Evolutionary conservation across 2,797 vertebrate species (phyloP), one percentile per base, ranked within the genome.

Genomic region (Chiloscyllium punctatum): DNA sequence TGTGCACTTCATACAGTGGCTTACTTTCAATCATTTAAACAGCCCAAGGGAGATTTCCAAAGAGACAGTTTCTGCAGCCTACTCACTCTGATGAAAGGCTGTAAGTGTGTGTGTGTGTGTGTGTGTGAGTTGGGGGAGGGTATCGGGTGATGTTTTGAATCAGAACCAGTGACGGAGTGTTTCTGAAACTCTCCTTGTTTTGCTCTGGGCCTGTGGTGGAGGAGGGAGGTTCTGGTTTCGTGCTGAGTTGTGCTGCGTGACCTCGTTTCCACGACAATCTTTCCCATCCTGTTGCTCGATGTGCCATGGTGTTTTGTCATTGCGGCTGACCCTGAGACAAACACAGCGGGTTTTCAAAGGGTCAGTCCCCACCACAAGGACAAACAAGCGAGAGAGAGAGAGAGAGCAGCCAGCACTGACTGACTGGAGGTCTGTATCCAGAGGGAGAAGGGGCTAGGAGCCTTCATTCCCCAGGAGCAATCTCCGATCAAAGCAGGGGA

Each of bases 281-380:
- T 8, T 71, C 68, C 68, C 8, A 2, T 27, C 11, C 92, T 51
- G 69, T n/a, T 18, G 25, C 25, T 94, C 71, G 91, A 68, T 11
- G 15, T 6, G 42, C 27, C 4, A 18, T 33, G 13, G 13, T 62
- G 87, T 90, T 90, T 90, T 90, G 53, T 62, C 87, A 8, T 92
- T 37, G 27, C 27, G 37, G 42, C 42, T 94, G 94, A 53, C 94
- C 94, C 69, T 94, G 94, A 94, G 37, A 48, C 94, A 51, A 72
- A 71, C 94, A 37, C 57, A n/a, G n/a, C 33, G 37, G 33, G 6
- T 6, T 2, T n/a, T 37, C 3, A 66, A 66, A 33, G 62, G 62
- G 90, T 74, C 94, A 74, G 23, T 33, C 9, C 57, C 57, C 94
- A 33, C 51, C 53, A 33, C 25, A 27, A 74, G 13, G 13, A 18